Evolutionary conservation across 2,113 vertebrate genomes (phyloP).

Genomic region (Callopanchax toddi): DNA sequence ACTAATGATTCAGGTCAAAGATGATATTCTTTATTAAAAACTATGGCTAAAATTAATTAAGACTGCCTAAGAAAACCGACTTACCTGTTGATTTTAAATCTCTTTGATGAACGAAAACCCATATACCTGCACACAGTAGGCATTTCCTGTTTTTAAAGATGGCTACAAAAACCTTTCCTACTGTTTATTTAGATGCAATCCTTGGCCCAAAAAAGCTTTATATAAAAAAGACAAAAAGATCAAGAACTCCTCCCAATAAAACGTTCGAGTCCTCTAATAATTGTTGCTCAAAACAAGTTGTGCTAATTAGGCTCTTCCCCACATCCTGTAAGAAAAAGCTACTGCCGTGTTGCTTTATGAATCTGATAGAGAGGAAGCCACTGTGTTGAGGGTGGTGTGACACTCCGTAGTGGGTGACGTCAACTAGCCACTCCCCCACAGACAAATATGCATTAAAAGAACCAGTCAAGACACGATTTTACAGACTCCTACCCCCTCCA

Average conservation of each 20-base stretch:
- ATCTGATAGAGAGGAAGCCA: constrained; percentile 62
- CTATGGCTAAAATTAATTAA: background rate
- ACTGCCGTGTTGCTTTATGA: constrained; percentile 16
- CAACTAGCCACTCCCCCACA: constrained; percentile 67
- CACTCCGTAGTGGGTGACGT: constrained; percentile 69
- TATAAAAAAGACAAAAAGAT: background rate
- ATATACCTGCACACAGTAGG: constrained; percentile 75
- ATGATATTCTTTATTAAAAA: too few species aligned
- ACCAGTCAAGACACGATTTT: constrained; percentile 5
- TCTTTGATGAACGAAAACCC: constrained; percentile 75
- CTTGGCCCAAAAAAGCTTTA: background rate
- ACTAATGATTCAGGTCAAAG: background rate
- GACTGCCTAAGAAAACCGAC: background rate
- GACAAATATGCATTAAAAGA: constrained; percentile 35
- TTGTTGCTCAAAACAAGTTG: background rate
- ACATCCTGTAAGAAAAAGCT: constrained; percentile 36
- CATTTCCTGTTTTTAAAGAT: constrained; percentile 44
- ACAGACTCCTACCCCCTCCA: background rate
- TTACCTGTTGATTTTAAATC: constrained; percentile 70
- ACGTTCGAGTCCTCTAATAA: too few species aligned
- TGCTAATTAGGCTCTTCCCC: background rate
- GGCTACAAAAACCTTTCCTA: background rate
- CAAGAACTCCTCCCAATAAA: background rate
- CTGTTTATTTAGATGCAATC: background rate
- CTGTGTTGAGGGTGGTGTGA: constrained; percentile 73